These are phyloP conservation scores for cattle (Bos taurus) DNA, from an alignment of 2,113 vertebrate genomes.

Conservation along the genomic window DNA sequence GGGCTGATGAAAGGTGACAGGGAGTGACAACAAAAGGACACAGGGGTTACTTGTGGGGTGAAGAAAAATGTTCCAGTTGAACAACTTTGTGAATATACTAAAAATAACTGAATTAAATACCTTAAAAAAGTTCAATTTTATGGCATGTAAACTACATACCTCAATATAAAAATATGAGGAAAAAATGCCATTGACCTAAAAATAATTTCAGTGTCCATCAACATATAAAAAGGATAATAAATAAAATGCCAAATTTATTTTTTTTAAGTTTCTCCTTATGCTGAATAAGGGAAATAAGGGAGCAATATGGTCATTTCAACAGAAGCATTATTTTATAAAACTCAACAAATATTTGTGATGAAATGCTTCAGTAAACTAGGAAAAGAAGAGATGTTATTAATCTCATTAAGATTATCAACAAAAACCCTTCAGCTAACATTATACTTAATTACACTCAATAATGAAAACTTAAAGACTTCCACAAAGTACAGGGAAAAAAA, in stretches of 20 bases:
- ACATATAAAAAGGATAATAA: neutral
- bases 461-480: conserved; percentile 14
- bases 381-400: neutral
- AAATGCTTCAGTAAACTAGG: neutral
- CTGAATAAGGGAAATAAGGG: neutral
- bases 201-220: neutral
- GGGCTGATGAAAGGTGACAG: neutral
- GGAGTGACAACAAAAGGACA: neutral
- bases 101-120: neutral
- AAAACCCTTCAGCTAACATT: neutral
- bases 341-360: neutral
- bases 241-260: neutral
- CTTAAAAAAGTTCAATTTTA: neutral
- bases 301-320: neutral
- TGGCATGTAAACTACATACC: neutral
- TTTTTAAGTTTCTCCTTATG: neutral
- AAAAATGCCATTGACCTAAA: neutral
- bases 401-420: neutral
- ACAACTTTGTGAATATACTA: neutral
- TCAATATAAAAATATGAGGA: neutral
- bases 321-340: neutral
- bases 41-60: neutral
- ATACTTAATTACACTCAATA: neutral
- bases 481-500: neutral
- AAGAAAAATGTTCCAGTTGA: neutral